A percentile compares a stretch with the other conserved stretches of the same genome.
Conservation (phyloP, 2,888 invertebrate genomes). For the Beris chalybata region DNA sequence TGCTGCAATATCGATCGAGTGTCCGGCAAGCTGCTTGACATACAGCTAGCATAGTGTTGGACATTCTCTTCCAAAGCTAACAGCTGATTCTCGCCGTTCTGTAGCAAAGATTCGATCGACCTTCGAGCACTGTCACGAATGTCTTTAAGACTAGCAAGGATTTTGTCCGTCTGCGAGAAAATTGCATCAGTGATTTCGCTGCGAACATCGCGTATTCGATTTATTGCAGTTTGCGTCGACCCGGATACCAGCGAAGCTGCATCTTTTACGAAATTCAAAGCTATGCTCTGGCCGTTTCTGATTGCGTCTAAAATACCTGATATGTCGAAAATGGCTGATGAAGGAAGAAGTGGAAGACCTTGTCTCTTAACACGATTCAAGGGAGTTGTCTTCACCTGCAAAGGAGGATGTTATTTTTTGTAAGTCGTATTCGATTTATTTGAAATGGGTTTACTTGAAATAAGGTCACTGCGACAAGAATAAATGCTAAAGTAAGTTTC, state of each 20-base stretch:
- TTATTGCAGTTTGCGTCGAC: background rate
- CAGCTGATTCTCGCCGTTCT: background rate
- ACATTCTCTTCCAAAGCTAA: background rate
- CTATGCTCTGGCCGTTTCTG: background rate
- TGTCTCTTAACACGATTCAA: too few relatives aligned
- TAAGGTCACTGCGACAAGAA: too few relatives aligned
- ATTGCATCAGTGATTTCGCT: background rate
- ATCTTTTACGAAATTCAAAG: background rate
- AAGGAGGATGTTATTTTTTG: too few relatives aligned
- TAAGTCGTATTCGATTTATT: too few relatives aligned
- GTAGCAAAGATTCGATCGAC: slow-evolving; percentile 1
- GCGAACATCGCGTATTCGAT: slow-evolving; percentile 8
- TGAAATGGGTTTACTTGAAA: too few relatives aligned
- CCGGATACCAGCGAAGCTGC: background rate
- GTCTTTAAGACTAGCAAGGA: background rate
- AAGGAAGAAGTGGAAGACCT: background rate
- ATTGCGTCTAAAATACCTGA: background rate
- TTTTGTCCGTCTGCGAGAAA: background rate
- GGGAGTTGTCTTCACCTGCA: too few relatives aligned
- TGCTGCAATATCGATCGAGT: background rate
- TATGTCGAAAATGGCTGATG: slow-evolving; percentile 11
- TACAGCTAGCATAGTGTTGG: background rate
- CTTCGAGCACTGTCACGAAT: background rate
- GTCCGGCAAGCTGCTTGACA: background rate
- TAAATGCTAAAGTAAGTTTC: too few relatives aligned